Conservation (phyloP, 2,888 invertebrate species). For the Deroplatys truncata region DNA sequence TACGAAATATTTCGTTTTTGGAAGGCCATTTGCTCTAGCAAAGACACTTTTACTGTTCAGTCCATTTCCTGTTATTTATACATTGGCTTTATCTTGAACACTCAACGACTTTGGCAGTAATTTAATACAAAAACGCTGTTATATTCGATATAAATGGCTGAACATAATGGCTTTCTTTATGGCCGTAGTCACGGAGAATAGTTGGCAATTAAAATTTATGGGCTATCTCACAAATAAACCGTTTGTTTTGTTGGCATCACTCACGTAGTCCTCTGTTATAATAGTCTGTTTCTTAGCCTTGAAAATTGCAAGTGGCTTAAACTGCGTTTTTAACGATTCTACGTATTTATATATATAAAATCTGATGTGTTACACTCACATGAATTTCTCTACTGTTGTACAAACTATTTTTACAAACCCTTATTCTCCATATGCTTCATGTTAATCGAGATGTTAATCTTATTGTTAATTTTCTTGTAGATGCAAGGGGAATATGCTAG, state of each 20-base stretch:
- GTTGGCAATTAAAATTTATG: background rate
- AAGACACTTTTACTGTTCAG: background rate
- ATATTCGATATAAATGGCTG: background rate
- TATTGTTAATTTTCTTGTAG: too few relatives aligned
- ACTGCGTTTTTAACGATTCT: background rate
- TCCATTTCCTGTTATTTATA: background rate
- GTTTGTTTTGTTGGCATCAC: background rate
- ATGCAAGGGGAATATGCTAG: too few relatives aligned
- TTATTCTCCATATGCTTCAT: too few relatives aligned
- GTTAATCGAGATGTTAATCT: too few relatives aligned
- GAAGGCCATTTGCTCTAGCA: background rate
- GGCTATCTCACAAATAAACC: background rate
- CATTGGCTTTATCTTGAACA: background rate
- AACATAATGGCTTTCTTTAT: background rate
- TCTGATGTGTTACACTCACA: too few relatives aligned
- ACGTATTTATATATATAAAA: too few relatives aligned
- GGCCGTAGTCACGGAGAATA: background rate
- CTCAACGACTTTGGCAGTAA: background rate
- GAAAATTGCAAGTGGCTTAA: background rate
- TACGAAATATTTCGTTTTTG: background rate
- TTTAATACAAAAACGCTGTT: background rate
- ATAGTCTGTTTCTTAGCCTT: background rate
- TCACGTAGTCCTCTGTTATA: background rate
- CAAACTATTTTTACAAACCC: too few relatives aligned
- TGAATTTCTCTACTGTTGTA: too few relatives aligned